Evolutionary conservation across 1,140 invertebrate species (phyloP).

Genomic region (Rhynchophorus ferrugineus): DNA sequence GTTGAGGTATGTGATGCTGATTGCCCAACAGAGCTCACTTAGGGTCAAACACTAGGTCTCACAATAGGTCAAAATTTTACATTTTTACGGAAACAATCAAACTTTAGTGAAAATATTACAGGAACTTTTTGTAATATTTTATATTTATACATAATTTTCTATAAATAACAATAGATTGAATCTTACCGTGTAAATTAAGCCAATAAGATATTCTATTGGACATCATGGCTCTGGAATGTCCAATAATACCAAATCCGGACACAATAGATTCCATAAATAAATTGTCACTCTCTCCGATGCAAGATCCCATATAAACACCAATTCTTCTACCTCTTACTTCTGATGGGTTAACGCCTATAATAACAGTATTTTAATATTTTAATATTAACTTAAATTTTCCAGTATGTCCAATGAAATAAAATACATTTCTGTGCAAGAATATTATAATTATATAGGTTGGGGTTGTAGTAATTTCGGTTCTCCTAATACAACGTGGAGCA

Average conservation of each 20-base stretch:
- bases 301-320: slow-evolving; percentile 61
- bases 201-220: slow-evolving; percentile 58
- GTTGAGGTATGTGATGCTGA: no score
- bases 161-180: neutral
- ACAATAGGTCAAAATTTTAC: no score
- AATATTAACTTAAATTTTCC: slow-evolving; percentile 6
- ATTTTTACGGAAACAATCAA: no score
- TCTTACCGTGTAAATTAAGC: slow-evolving; percentile 53
- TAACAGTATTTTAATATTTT: slow-evolving; percentile 24
- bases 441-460: no score
- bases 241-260: slow-evolving; percentile 55
- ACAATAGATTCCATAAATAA: slow-evolving; percentile 38
- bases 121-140: no score
- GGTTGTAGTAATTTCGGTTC: no score
- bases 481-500: no score
- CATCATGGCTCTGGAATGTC: slow-evolving; percentile 59
- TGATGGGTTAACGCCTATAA: slow-evolving; percentile 55
- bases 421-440: neutral
- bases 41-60: no score
- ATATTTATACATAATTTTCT: no score
- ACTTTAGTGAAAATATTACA: neutral
- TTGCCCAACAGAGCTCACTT: no score
- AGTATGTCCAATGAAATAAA: neutral
- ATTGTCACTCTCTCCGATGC: slow-evolving; percentile 52
- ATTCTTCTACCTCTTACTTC: slow-evolving; percentile 54